These are phyloP conservation scores for Eulimnadia texana DNA, from an alignment of 1,140 invertebrate genomes.

Conservation along the genomic window DNA sequence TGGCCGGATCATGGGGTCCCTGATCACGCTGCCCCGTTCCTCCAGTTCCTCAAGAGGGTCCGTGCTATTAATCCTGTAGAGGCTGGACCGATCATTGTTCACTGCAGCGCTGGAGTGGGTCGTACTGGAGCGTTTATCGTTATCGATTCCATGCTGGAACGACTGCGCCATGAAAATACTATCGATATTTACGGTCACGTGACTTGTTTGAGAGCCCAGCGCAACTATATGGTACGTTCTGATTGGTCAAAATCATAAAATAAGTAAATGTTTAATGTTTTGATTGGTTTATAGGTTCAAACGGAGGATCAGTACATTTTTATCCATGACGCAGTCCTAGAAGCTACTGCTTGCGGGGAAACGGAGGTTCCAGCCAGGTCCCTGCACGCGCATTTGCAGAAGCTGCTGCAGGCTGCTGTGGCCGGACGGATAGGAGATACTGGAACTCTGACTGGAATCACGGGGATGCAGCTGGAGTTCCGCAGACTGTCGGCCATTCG, in stretches of 20 bases:
- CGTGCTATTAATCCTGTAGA: constrained; percentile 76
- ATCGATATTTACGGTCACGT: constrained; percentile 99
- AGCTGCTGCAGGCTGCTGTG: constrained; percentile 60
- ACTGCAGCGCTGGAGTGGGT: constrained; percentile 93
- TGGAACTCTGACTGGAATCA: constrained; percentile 43
- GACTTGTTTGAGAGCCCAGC: constrained; percentile 86
- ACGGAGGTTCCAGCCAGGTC: constrained; percentile 87
- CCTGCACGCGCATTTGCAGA: constrained; percentile 86
- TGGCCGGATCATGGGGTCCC: constrained; percentile 99
- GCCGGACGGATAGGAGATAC: constrained; percentile 39
- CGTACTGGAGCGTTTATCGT: constrained; percentile 97
- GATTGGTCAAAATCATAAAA: no score
- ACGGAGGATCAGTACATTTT: constrained; percentile 99
- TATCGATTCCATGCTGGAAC: constrained; percentile 91
- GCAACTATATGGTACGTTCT: constrained; percentile 97
- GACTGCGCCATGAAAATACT: constrained; percentile 87
- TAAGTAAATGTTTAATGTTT: constrained; percentile 29
- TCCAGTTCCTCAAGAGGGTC: constrained; percentile 90
- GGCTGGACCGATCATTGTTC: constrained; percentile 83
- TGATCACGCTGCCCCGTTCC: constrained; percentile 93
- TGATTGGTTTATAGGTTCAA: no score
- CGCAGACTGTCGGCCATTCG: constrained; percentile 91
- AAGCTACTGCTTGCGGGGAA: constrained; percentile 86
- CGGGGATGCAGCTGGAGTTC: constrained; percentile 96
- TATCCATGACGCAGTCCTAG: constrained; percentile 91